Percentiles rank a stretch among this genome's conserved stretches.
Evolutionary conservation across 2,888 invertebrate genomes (phyloP).

Genomic region (Psylliodes chrysocephalus): DNA sequence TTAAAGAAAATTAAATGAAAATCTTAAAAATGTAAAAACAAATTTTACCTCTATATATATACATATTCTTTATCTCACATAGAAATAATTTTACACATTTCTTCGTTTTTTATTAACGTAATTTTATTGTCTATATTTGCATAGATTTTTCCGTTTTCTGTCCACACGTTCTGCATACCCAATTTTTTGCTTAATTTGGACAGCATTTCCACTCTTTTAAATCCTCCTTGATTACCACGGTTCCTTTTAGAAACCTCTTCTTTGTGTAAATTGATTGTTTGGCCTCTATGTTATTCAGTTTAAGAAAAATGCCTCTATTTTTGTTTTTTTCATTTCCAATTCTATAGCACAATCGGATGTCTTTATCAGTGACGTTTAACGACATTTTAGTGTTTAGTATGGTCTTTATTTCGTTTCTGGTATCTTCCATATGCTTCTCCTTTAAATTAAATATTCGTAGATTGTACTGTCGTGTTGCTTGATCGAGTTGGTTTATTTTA

Average conservation of each 20-base stretch:
- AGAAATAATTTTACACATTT: not conserved
- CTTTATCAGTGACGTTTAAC: not conserved
- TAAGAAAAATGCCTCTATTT: constrained; percentile 2
- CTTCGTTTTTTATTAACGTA: constrained; percentile 2
- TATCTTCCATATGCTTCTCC: constrained; percentile 19
- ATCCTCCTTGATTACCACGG: constrained; percentile 1
- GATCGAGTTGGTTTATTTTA: constrained; percentile 14
- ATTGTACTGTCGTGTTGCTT: too few species aligned
- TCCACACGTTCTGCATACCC: constrained; percentile 12
- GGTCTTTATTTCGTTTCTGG: constrained; percentile 13
- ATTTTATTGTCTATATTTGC: constrained; percentile 8
- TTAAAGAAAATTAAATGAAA: too few species aligned
- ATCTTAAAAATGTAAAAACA: too few species aligned
- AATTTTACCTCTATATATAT: too few species aligned
- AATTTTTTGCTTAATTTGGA: constrained; percentile 10
- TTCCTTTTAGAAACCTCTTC: constrained; percentile 16
- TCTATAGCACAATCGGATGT: constrained; percentile 12
- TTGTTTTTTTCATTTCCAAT: constrained; percentile 4
- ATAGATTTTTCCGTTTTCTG: constrained; percentile 1
- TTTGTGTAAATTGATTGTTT: constrained; percentile 5
- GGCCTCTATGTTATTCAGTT: not conserved
- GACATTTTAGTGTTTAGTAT: constrained; percentile 8
- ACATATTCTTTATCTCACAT: too few species aligned
- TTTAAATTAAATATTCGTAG: constrained; percentile 6
- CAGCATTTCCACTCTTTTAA: not conserved